Evolutionary conservation across 1,140 invertebrate species (phyloP), one percentile per base, ranked within the genome.

Genomic region (Hermetia illucens): DNA sequence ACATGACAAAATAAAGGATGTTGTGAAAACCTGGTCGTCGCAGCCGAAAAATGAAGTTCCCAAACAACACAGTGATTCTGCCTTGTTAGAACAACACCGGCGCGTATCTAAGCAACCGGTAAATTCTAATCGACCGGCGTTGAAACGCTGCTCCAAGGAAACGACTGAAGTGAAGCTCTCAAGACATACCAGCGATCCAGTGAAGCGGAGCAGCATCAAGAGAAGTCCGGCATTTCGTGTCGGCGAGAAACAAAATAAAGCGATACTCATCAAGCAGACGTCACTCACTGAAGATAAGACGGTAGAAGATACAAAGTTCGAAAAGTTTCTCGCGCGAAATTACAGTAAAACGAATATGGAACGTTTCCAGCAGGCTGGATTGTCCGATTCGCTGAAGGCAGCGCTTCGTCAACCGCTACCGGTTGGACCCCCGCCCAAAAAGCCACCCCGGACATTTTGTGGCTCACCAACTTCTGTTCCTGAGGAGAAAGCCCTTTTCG

Each of bases 371-470:
- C 45, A 43, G 27, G 36, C 45, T 5, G 47, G 45, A 36, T 46
- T 69, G 39, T 70, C 68, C 3, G 70, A 73, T 40, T 74, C 70
- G 9, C 51, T 77, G 18, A 74, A 71, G 47, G 67, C 66, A 32
- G 73, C 72, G 21, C 52, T 77, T 19, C 72, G 70, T 46, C 64
- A 72, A 43, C 74, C 75, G 1, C 50, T 80, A 39, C 77, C 77
- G 0, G 21, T 51, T 13, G 77, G 77, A 3, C 75, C 77, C 6
- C 73, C 77, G 21, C 79, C 78, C 1, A 71, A 72, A 45, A 82
- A 82, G 51, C 78, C 79, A 16, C 79, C 79, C 2, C 53, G 79
- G 50, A 74, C 71, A 5, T 77, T 79, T 51, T 62, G 63, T 36
- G 68, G 71, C 48, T 58, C 57, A 38, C 46, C 47, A n/a, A n/a